Evolutionary conservation across 2,888 invertebrate species (phyloP).

Genomic region (Anagyrus pseudococci): DNA sequence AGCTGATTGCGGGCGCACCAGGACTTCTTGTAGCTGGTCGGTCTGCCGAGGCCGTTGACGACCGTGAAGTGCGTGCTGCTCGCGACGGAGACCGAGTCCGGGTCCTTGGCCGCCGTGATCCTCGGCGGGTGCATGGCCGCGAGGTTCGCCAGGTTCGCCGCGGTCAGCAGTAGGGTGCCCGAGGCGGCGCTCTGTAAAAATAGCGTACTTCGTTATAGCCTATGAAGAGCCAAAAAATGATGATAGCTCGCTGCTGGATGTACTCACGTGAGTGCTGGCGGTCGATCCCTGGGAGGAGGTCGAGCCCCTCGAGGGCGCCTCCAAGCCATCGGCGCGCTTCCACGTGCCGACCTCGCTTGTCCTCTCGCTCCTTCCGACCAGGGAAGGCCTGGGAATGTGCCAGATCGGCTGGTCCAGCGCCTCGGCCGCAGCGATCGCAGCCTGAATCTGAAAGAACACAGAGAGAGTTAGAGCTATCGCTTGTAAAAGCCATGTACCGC

Average conservation of each 20-base stretch:
- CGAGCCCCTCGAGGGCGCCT: constrained; percentile 64
- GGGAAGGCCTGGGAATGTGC: constrained; percentile 36
- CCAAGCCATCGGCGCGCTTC: constrained; percentile 70
- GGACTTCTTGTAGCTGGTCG: constrained; percentile 67
- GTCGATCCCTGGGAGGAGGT: constrained; percentile 73
- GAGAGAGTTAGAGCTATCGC: no score
- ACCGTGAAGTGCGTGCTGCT: constrained; percentile 89
- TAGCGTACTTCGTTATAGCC: not conserved
- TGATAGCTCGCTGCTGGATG: not conserved
- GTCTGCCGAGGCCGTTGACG: constrained; percentile 76
- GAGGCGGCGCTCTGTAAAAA: constrained; percentile 79
- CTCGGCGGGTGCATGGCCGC: constrained; percentile 60
- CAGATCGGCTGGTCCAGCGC: constrained; percentile 16
- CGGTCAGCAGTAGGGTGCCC: constrained; percentile 79
- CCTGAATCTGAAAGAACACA: no score
- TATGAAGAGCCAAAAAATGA: not conserved
- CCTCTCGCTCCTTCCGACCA: constrained; percentile 24
- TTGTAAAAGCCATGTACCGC: no score
- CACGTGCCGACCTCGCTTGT: constrained; percentile 49
- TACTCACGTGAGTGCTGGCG: constrained; percentile 78
- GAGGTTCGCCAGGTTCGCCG: constrained; percentile 72
- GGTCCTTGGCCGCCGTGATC: constrained; percentile 61
- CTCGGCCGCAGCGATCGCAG: constrained; percentile 5
- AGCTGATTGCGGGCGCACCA: constrained; percentile 83
- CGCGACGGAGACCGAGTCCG: constrained; percentile 77